Evolutionary conservation across 2,113 vertebrate genomes (phyloP).

Genomic region (Agelaius phoeniceus): DNA sequence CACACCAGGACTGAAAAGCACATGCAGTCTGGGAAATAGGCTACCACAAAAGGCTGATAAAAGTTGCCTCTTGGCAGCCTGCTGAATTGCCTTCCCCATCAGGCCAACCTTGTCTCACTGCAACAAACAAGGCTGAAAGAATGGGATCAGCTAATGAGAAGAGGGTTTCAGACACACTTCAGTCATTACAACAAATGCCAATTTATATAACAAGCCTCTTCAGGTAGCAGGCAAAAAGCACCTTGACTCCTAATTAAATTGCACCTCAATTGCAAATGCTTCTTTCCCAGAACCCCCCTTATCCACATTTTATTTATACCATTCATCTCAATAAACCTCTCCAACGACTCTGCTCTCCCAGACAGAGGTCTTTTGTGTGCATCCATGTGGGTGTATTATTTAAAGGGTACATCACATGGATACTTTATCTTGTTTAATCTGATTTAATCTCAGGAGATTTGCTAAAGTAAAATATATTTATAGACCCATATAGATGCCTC

Average conservation of each 20-base stretch:
- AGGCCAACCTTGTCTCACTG: background rate
- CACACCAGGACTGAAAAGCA: background rate
- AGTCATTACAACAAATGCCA: slow-evolving; percentile 61
- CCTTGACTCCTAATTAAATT: slow-evolving; percentile 67
- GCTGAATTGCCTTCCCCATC: background rate
- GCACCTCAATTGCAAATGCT: slow-evolving; percentile 23
- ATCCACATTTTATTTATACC: slow-evolving; percentile 50
- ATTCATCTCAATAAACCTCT: slow-evolving; percentile 42
- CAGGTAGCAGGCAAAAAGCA: slow-evolving; percentile 57
- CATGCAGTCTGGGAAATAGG: background rate
- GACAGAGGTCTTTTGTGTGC: slow-evolving; percentile 44
- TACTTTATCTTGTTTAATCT: slow-evolving; percentile 68
- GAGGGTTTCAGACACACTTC: slow-evolving; percentile 47
- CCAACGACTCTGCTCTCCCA: background rate
- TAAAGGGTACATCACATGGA: slow-evolving; percentile 62
- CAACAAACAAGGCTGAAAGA: slow-evolving; percentile 40
- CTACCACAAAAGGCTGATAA: background rate
- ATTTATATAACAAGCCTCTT: slow-evolving; percentile 61
- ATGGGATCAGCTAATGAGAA: slow-evolving; percentile 44
- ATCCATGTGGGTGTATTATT: slow-evolving; percentile 59
- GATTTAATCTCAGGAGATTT: slow-evolving; percentile 70
- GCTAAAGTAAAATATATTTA: slow-evolving; percentile 66
- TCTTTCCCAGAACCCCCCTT: slow-evolving; percentile 28
- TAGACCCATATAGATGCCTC: slow-evolving; percentile 29
- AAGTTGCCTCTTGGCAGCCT: slow-evolving; percentile 8